Evolutionary conservation across 2,113 vertebrate species (phyloP).

Genomic region (Jacana jacana): DNA sequence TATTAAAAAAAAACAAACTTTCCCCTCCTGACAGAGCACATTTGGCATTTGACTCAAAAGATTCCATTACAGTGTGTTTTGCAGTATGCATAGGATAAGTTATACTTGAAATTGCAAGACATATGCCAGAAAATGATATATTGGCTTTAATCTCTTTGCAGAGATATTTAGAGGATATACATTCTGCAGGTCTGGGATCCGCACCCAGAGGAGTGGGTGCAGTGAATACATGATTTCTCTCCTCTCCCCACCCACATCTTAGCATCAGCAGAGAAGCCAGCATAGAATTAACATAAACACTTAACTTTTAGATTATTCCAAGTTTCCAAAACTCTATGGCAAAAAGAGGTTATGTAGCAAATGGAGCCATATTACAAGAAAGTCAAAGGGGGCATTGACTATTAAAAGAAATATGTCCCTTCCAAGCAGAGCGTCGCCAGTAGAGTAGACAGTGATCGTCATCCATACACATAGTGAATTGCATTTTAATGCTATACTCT

Average conservation of each 20-base stretch:
- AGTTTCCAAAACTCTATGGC: conserved; percentile 46
- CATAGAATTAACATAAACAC: conserved; percentile 51
- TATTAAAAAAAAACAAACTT: neutral
- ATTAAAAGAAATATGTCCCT: neutral
- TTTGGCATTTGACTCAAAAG: conserved; percentile 31
- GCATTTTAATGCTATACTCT: conserved; percentile 19
- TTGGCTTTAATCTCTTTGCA: conserved; percentile 23
- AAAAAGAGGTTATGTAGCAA: neutral
- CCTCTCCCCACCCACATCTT: conserved; percentile 54
- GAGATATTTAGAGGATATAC: conserved; percentile 58
- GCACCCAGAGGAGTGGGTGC: conserved; percentile 56
- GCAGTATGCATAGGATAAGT: neutral
- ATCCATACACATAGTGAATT: accelerated
- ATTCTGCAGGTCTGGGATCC: conserved; percentile 49
- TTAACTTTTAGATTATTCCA: conserved; percentile 41
- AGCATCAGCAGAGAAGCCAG: conserved; percentile 34
- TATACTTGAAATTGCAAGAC: conserved; percentile 47
- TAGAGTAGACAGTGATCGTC: neutral
- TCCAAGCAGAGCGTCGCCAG: neutral
- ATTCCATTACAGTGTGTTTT: conserved; percentile 12
- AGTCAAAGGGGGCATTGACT: neutral
- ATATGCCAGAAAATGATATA: conserved; percentile 37
- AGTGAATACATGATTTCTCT: conserved; percentile 61
- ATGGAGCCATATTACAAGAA: neutral
- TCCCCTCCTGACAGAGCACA: neutral